Conservation (phyloP, 2,888 invertebrate species). For the Chrysotoxum bicinctum region DNA sequence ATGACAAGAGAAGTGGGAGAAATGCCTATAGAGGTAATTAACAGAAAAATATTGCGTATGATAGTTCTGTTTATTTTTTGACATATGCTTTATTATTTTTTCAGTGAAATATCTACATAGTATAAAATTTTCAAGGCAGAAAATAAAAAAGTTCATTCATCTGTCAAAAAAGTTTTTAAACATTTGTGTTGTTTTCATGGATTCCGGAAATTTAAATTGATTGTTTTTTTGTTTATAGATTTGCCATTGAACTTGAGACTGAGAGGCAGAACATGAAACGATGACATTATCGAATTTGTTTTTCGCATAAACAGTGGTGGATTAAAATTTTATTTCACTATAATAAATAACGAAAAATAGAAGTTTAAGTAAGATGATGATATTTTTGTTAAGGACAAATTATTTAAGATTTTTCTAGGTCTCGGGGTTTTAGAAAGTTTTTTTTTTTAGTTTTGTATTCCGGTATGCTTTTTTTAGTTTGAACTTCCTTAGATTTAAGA, state of each 20-base stretch:
- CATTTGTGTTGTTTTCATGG: conserved; percentile 35
- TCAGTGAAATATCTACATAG: background rate
- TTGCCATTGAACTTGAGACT: conserved; percentile 59
- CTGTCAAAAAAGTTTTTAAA: conserved; percentile 41
- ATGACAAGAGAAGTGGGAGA: background rate
- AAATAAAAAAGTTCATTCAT: conserved; percentile 62
- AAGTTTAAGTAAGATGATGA: background rate
- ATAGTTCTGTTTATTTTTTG: conserved; percentile 19
- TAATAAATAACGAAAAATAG: too few species aligned
- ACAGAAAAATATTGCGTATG: conserved; percentile 38
- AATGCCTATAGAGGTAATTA: background rate
- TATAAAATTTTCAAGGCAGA: conserved; percentile 59
- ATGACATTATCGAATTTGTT: background rate
- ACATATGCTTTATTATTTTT: conserved; percentile 9
- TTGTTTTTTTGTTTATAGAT: conserved; percentile 1
- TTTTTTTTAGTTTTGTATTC: background rate
- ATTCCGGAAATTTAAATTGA: conserved; percentile 49
- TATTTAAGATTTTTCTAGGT: background rate
- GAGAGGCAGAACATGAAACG: background rate
- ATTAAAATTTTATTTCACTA: background rate
- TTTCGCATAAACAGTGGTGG: background rate
- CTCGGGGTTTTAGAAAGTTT: background rate
- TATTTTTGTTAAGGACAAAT: background rate
- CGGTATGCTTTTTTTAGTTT: background rate
- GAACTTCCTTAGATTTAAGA: background rate